A percentile compares a stretch with the other conserved stretches of the same genome.
These are phyloP conservation scores for Strigamia maritima DNA, from an alignment of 2,888 invertebrate species.

Conservation along the genomic window DNA sequence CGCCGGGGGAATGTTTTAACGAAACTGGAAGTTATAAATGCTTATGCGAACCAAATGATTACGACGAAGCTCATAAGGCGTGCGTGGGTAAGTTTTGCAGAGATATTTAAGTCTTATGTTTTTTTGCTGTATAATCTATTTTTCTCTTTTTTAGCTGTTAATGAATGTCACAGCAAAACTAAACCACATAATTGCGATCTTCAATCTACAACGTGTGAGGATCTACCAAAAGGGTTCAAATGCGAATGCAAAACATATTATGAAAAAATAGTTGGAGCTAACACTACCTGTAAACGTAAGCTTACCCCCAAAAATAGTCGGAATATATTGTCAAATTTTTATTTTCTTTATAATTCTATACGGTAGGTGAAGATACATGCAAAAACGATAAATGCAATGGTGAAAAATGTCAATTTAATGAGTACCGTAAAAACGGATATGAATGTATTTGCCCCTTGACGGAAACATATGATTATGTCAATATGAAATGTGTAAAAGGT, in stretches of 20 bases:
- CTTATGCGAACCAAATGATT: not conserved
- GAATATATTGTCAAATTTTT: not conserved
- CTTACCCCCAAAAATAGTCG: too few relatives aligned
- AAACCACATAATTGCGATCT: not conserved
- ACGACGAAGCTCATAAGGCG: not conserved
- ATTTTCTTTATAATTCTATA: not conserved
- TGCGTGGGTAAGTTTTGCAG: not conserved
- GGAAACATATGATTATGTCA: not conserved
- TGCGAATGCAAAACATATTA: not conserved
- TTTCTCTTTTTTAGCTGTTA: not conserved
- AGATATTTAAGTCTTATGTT: too few relatives aligned
- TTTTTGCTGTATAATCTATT: not conserved
- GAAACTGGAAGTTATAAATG: not conserved
- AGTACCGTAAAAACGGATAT: not conserved
- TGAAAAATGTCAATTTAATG: not conserved
- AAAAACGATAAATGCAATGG: too few relatives aligned
- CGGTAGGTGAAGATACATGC: not conserved
- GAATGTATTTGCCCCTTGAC: not conserved
- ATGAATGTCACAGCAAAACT: not conserved
- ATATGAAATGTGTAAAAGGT: not conserved
- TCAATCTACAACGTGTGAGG: not conserved
- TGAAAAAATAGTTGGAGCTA: not conserved
- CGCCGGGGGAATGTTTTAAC: not conserved
- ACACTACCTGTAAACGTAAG: not conserved
- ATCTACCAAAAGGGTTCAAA: not conserved